Base-by-base conservation (phyloP, 2,888 invertebrate genomes). In the Cosmopolites sordidus region DNA sequence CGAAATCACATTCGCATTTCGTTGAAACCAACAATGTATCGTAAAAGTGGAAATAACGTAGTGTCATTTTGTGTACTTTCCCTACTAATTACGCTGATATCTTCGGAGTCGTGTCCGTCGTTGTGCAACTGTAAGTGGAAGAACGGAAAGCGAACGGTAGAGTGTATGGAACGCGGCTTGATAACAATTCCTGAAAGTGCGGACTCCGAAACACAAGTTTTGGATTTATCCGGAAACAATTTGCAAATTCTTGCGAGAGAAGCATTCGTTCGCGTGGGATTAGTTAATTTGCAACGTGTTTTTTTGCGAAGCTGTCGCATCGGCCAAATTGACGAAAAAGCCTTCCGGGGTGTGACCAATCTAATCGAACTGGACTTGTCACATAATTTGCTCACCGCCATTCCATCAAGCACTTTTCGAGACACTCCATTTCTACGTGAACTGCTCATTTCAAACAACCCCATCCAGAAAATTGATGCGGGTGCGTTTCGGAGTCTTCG, bases 81-180 rank as follows among this genome's bases (percentile, higher is more conserved):
- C 8, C 2, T 29, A 11, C 15, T 43, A 5, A 33, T 33, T 42
- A 37, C 30, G 2, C 2, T 48, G 18, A 18, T 53, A n/a, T 77
- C 78, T 61, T 77, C 80, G 58, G 81, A 81, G 61, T 79, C 80
- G 61, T 88, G 88, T 66, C 89, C 89, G 54, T 79, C 80, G 39
- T 84, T 84, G 64, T 94, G 94, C 76, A 82, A 83, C 66, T 94
- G 94, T 77, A 93, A 92, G 75, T 94, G 94, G 94, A 92, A 92
- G 76, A 86, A 88, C 66, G 93, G 93, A 63, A 94, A 94, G 74
- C 89, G 91, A 73, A 91, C 92, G 45, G 93, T 92, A 56, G 92
- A 92, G 76, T 94, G 94, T 75, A 84, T 86, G 69, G 86, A 90
- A 73, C 84, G 87, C 54, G 84, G 84, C 54, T 80, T 94, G 61